Percentiles rank a stretch among this genome's conserved stretches.
Evolutionary conservation across 2,797 vertebrate genomes (phyloP).

Genomic region (Falco concolor): DNA sequence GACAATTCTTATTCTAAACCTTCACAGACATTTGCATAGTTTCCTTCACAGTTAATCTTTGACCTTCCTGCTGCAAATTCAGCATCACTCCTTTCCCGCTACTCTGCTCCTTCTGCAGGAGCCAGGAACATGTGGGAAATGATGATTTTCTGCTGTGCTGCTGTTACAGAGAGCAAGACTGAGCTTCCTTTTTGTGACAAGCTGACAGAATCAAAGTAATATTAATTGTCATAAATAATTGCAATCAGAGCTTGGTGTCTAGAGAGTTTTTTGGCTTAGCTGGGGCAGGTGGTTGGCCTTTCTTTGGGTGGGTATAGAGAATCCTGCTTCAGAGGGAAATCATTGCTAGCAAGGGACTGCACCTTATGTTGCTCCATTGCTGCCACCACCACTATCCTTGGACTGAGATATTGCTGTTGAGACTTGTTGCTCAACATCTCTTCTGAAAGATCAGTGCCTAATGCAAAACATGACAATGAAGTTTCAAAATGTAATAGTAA

Average conservation of each 20-base stretch:
- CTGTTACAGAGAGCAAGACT: background rate
- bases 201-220: background rate
- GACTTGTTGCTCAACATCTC: background rate
- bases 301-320: background rate
- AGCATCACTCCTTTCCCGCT: background rate
- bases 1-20: too few species aligned
- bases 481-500: background rate
- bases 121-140: background rate
- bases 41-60: too few species aligned
- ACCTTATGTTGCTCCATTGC: background rate
- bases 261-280: background rate
- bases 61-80: too few species aligned
- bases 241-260: background rate
- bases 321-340: background rate
- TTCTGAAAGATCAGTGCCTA: background rate
- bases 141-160: background rate
- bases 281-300: background rate
- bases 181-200: background rate
- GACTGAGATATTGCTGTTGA: background rate
- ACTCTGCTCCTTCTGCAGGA: background rate
- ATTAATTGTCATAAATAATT: background rate
- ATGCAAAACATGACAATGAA: background rate
- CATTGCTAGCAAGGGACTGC: background rate
- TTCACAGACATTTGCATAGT: too few species aligned
- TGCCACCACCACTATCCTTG: background rate